A percentile compares a stretch with the other conserved stretches of the same genome.
These are phyloP conservation scores for Microplitis mediator DNA, from an alignment of 1,140 invertebrate species.

Conservation along the genomic window DNA sequence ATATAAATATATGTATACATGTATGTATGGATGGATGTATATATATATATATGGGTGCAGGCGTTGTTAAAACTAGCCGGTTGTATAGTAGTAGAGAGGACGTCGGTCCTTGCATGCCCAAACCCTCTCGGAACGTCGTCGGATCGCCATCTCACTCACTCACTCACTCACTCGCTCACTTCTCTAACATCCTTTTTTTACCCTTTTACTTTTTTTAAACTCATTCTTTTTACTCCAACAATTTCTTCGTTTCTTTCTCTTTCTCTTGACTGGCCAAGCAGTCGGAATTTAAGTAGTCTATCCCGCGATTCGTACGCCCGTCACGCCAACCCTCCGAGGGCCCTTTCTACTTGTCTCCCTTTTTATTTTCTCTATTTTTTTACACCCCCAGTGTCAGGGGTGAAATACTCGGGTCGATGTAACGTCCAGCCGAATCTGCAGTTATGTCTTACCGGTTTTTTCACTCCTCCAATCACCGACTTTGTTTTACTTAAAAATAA, in stretches of 20 bases:
- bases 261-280: conserved; percentile 17
- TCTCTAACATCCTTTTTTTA: neutral
- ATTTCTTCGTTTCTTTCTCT: conserved; percentile 19
- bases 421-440: conserved; percentile 17
- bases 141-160: conserved; percentile 19
- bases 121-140: too few species aligned
- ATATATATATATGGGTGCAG: too few species aligned
- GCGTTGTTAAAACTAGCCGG: too few species aligned
- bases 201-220: neutral
- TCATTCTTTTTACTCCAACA: neutral
- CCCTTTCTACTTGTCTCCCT: conserved; percentile 11
- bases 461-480: neutral
- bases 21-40: too few species aligned
- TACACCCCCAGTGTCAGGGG: neutral
- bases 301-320: conserved; percentile 19
- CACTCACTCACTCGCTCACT: conserved; percentile 25
- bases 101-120: too few species aligned
- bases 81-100: too few species aligned
- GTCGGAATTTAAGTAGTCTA: conserved; percentile 27
- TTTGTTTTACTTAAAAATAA: neutral
- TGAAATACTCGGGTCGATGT: conserved; percentile 19
- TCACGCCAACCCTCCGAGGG: conserved; percentile 18
- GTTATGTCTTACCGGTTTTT: conserved; percentile 11
- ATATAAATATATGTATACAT: conserved; percentile 24
- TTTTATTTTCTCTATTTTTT: conserved; percentile 8